Evolutionary conservation across 2,797 vertebrate genomes (phyloP), one percentile per base, ranked within the genome.

Genomic region (Macroramphosus scolopax): DNA sequence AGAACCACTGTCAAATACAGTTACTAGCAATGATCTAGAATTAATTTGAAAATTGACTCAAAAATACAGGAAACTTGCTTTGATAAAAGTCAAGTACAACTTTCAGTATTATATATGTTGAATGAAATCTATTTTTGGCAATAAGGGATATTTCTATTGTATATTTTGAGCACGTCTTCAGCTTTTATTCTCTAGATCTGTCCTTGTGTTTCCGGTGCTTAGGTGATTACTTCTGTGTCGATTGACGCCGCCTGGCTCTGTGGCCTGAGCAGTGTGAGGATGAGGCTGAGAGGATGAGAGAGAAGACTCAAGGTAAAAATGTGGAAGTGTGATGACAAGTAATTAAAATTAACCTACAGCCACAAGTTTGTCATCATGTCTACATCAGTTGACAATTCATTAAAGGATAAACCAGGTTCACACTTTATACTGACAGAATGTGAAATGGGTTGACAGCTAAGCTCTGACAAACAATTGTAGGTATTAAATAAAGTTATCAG

Each of bases 211-310:
- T 80, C 77, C 80, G 57, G 53, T 31, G 1, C 2, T 5, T 2
- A 17, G 34, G 12, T 17, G 17, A 17, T 24, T 32, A 1, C 17
- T 26, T 44, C 28, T 28, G 2, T 6, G 12, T 3, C 7, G 1
- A 6, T 72, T 76, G 68, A 75, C 42, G 43, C 51, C 64, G 25
- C 45, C 42, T 54, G 72, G 36, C 47, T 63, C 68, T 29, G 29
- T 73, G 77, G 77, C 74, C 74, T 75, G 75, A 64, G 30, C 75
- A 43, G 38, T 20, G 47, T 18, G 42, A 69, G n/a, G n/a, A n/a
- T n/a, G n/a, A 75, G 61, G 36, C 61, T 55, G 72, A 62, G 59
- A 56, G 60, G 64, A 67, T 68, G 68, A 63, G 50, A 63, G 56
- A 44, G 51, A 13, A 63, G 56, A 43, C 30, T 56, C 6, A 56